Conservation (phyloP, 2,888 invertebrate genomes). For the Trypoxylon attenuatum region DNA sequence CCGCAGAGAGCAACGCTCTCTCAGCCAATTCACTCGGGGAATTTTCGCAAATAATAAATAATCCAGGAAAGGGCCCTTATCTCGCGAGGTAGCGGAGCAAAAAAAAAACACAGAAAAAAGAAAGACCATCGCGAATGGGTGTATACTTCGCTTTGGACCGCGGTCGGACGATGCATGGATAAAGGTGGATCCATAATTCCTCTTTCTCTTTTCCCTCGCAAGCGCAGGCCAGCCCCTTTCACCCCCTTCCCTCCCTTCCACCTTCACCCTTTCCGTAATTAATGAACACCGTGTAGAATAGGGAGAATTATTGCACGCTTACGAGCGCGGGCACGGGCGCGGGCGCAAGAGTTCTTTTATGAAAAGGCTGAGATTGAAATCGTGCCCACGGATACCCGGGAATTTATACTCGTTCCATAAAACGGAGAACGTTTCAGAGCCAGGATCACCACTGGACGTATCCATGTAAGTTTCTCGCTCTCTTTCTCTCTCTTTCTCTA, state of each 20-base stretch:
- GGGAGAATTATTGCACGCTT: constrained; percentile 64
- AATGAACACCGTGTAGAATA: constrained; percentile 66
- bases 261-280: constrained; percentile 52
- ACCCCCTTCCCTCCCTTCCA: too few relatives aligned
- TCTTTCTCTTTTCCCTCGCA: constrained; percentile 56
- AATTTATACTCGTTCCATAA: constrained; percentile 50
- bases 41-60: constrained; percentile 48
- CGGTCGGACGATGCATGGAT: constrained; percentile 56
- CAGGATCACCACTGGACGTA: too few relatives aligned
- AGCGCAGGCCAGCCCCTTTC: constrained; percentile 4
- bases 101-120: constrained; percentile 5
- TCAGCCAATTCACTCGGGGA: constrained; percentile 5
- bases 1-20: too few relatives aligned
- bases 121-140: constrained; percentile 33
- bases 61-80: constrained; percentile 41
- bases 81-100: constrained; percentile 18
- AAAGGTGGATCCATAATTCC: constrained; percentile 65
- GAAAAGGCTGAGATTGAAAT: constrained; percentile 57
- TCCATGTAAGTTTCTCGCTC: constrained; percentile 40
- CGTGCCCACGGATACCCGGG: constrained; percentile 43
- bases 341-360: constrained; percentile 49
- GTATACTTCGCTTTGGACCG: constrained; percentile 36
- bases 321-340: constrained; percentile 33
- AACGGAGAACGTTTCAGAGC: constrained; percentile 45
- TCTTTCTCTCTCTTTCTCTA: constrained; percentile 1